phyloP scores from a whole-genome alignment of 2,888 invertebrate genomes.

The Girardia tigrina region DNA sequence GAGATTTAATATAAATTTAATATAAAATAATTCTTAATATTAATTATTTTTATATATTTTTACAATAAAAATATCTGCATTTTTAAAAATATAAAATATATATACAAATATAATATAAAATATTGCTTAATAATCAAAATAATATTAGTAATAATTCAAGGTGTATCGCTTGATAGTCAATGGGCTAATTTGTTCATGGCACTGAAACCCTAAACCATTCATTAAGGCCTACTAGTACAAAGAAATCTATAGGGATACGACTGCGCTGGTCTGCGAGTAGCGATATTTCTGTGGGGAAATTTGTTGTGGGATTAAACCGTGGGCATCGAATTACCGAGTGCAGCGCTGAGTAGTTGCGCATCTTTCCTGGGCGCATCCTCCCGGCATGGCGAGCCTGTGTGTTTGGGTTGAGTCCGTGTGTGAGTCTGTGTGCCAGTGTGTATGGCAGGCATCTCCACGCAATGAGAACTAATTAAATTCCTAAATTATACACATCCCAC shows the following conservation, averaged over 20 bases:
- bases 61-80: too few relatives aligned
- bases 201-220: conserved; percentile 17
- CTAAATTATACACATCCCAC: not conserved
- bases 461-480: conserved; percentile 11
- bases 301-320: conserved; percentile 20
- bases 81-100: too few relatives aligned
- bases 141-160: conserved; percentile 4
- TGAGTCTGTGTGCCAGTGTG: too few relatives aligned
- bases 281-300: conserved; percentile 23
- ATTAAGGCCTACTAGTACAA: conserved; percentile 23
- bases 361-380: not conserved
- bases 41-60: too few relatives aligned
- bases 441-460: too few relatives aligned
- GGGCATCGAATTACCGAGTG: conserved; percentile 18
- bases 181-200: conserved; percentile 23
- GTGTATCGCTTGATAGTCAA: not conserved
- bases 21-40: too few relatives aligned
- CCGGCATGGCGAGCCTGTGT: not conserved
- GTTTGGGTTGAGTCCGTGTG: not conserved
- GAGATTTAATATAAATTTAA: too few relatives aligned
- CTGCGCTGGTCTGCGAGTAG: conserved; percentile 11
- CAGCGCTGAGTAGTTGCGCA: not conserved
- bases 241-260: conserved; percentile 16
- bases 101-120: too few relatives aligned
- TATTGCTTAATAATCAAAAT: not conserved